Evolutionary conservation across 2,888 invertebrate species (phyloP).

Genomic region (Horisme vitalbata): DNA sequence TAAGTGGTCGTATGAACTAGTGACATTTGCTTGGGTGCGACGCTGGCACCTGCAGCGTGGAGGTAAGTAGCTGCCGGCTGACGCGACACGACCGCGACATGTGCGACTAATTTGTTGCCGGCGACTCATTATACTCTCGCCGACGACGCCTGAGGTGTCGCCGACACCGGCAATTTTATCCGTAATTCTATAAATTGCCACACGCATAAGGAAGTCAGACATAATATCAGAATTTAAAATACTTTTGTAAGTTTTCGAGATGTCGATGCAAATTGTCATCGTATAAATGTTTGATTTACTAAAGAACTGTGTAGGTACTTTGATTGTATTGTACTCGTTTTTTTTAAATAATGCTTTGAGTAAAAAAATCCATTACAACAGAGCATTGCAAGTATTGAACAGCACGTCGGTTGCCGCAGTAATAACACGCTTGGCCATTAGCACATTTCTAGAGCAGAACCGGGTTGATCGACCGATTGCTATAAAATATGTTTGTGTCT

Average conservation of each 20-base stretch:
- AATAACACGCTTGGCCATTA: slow-evolving; percentile 36
- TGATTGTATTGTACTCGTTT: no score
- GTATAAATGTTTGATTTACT: slow-evolving; percentile 13
- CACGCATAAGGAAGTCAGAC: slow-evolving; percentile 60
- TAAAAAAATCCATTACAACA: no score
- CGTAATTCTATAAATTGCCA: slow-evolving; percentile 73
- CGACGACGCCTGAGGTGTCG: slow-evolving; percentile 74
- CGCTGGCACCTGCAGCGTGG: slow-evolving; percentile 63
- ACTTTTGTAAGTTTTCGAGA: slow-evolving; percentile 9
- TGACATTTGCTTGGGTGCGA: slow-evolving; percentile 61
- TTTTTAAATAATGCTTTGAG: no score
- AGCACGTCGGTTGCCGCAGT: slow-evolving; percentile 25
- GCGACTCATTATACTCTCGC: slow-evolving; percentile 70
- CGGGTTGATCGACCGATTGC: slow-evolving; percentile 31
- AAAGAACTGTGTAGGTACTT: no score
- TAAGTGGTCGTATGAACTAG: slow-evolving; percentile 35
- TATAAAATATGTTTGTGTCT: slow-evolving; percentile 31
- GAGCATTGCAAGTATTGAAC: slow-evolving; percentile 39
- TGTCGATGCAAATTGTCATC: slow-evolving; percentile 9
- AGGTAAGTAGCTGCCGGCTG: slow-evolving; percentile 70
- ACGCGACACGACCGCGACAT: slow-evolving; percentile 67
- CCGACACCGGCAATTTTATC: slow-evolving; percentile 65
- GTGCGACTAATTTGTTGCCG: slow-evolving; percentile 77
- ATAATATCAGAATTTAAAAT: slow-evolving; percentile 26
- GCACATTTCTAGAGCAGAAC: slow-evolving; percentile 43